Percentiles rank a stretch among this genome's conserved stretches.
Evolutionary conservation across 2,888 invertebrate species (phyloP).

Genomic region (Cerceris rybyensis): DNA sequence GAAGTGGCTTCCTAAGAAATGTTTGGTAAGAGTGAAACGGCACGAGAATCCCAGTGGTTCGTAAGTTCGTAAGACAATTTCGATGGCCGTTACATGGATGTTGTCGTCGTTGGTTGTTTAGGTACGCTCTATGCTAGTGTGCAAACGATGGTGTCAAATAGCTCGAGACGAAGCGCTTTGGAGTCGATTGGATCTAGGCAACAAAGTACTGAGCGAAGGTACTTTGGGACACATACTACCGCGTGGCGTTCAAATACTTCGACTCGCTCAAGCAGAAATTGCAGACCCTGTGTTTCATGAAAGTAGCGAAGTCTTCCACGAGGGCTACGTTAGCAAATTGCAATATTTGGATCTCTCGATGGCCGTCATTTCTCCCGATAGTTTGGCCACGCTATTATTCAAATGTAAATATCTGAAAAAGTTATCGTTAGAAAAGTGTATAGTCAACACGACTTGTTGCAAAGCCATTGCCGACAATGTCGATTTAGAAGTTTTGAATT

Average conservation of each 20-base stretch:
- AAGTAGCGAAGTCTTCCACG: conserved; percentile 71
- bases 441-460: conserved; percentile 86
- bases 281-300: conserved; percentile 83
- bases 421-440: conserved; percentile 92
- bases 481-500: conserved; percentile 90
- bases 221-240: conserved; percentile 89
- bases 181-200: conserved; percentile 91
- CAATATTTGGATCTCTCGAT: conserved; percentile 94
- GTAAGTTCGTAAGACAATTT: not conserved
- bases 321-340: conserved; percentile 84
- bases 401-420: conserved; percentile 89
- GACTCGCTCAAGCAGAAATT: conserved; percentile 92
- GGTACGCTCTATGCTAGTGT: conserved; percentile 83
- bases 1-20: conserved; percentile 91
- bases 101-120: conserved; percentile 39
- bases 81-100: not conserved
- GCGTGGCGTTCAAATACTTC: conserved; percentile 89
- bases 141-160: conserved; percentile 89
- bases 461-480: conserved; percentile 86
- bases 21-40: conserved; percentile 84
- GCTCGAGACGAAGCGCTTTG: conserved; percentile 93
- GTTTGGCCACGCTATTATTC: conserved; percentile 85
- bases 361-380: conserved; percentile 85
- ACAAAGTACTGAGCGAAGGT: conserved; percentile 86
- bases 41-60: not conserved